phyloP scores from a whole-genome alignment of 2,797 vertebrate species.

The Hypotaenidia philippensis region DNA sequence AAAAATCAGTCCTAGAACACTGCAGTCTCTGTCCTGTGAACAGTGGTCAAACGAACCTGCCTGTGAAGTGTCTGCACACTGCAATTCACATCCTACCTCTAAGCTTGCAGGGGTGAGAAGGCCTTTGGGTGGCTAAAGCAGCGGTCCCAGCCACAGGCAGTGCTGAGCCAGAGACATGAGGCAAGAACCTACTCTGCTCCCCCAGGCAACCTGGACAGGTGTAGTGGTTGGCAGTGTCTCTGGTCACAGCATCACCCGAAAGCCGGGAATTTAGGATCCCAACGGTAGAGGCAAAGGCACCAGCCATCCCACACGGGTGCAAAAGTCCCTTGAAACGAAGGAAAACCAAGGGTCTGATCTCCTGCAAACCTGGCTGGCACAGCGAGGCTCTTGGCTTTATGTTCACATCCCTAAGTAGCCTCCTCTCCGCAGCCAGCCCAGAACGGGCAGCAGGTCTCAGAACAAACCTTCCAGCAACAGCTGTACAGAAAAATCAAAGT shows the following conservation, averaged over 20 bases:
- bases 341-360: neutral
- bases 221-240: neutral
- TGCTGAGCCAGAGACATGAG: neutral
- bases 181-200: neutral
- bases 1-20: neutral
- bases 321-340: neutral
- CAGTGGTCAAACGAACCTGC: neutral
- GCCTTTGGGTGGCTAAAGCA: neutral
- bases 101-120: neutral
- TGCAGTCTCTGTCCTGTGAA: neutral
- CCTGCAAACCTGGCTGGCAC: conserved; percentile 5
- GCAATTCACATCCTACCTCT: neutral
- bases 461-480: conserved; percentile 39
- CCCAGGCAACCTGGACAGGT: neutral
- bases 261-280: neutral
- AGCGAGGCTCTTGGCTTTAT: neutral
- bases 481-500: neutral
- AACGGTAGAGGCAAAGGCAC: neutral
- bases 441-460: neutral
- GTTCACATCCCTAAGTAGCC: neutral
- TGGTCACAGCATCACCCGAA: neutral
- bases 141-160: neutral
- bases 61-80: neutral
- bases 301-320: neutral
- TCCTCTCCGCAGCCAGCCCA: conserved; percentile 22